Base-by-base conservation (phyloP, 2,113 vertebrate genomes). In the Carassius carassius region DNA sequence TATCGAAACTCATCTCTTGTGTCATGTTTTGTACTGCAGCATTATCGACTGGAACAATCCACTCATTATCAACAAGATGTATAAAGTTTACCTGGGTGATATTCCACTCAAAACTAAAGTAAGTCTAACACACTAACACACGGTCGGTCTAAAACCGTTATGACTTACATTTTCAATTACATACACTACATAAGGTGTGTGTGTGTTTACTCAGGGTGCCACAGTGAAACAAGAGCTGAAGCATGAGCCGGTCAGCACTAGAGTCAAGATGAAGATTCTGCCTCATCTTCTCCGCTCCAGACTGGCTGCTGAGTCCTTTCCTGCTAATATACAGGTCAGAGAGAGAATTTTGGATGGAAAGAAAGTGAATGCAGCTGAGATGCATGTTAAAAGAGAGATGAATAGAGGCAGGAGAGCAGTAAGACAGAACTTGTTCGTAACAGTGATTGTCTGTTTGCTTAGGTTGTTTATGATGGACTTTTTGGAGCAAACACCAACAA, bases 1-100 rank as follows among this genome's bases (percentile, higher is more conserved):
- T 49, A n/a, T 5, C 23, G 14, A 70, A n/a, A 14, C 21, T 76
- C 13, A 56, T 63, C 6, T 41, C 17, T 4, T 37, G 19, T 67
- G 1, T 78, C 2, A n/a, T 89, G 9, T 88, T 89, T 70, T 89
- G 3, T 80, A 23, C 87, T 90, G 8, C 93, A 99, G 98, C 92
- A 95, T 99, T 89, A 96, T 99, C 88, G 97, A 99, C 90, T 99
- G 98, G 98, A 99, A 99, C 91, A 98, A 98, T 92, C 96, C 97
- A 87, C 85, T 95, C 85, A 98, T 99, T 79, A 94, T 99, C 91
- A 98, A 96, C 93, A 99, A 97, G 94, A 97, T 99, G 95, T 99
- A 96, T 93, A 98, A 97, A 88, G 96, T 99, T 4, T 99, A 99
- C 91, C 94, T 99, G 89, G 98, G 98, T 63, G 98, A 99, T 87